A percentile compares a stretch with the other conserved stretches of the same genome.
These are phyloP conservation scores for Salminus brasiliensis DNA, from an alignment of 2,113 vertebrate genomes.

Conservation along the genomic window DNA sequence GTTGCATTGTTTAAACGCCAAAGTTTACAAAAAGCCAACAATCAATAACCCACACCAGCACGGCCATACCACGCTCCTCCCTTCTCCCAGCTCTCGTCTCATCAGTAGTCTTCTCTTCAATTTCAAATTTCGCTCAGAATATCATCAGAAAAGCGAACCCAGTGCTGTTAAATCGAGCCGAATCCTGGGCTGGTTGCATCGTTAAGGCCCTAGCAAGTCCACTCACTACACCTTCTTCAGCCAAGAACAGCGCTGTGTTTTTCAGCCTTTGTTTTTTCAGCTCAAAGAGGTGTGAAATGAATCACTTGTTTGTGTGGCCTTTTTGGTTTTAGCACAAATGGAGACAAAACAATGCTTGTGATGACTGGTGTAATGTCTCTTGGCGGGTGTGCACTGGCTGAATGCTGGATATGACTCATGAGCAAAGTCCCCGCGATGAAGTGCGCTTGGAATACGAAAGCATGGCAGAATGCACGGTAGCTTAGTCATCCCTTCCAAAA, in stretches of 20 bases:
- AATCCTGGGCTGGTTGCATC: no score
- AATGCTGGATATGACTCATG: constrained; percentile 24
- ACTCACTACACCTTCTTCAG: neutral
- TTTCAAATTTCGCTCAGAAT: no score
- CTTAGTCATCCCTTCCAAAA: constrained; percentile 16
- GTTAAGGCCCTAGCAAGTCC: no score
- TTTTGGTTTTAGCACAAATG: constrained; percentile 10
- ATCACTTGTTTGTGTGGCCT: constrained; percentile 23
- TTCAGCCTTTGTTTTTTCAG: constrained; percentile 27
- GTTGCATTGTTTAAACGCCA: no score
- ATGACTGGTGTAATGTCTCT: constrained; percentile 2
- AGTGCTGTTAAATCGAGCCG: no score
- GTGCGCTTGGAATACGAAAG: neutral
- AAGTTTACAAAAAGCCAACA: no score
- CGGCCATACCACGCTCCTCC: no score
- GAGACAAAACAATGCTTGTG: neutral
- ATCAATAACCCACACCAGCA: no score
- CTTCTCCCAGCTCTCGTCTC: no score
- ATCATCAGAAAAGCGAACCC: no score
- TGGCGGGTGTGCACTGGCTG: neutral
- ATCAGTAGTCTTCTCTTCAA: no score
- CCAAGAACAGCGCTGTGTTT: neutral
- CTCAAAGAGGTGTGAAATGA: constrained; percentile 7
- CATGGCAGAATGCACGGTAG: neutral
- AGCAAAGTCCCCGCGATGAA: neutral